Percentiles rank a stretch among this genome's conserved stretches.
These are phyloP conservation scores for Himalopsyche tibetana DNA, from an alignment of 2,888 invertebrate genomes.

Conservation along the genomic window DNA sequence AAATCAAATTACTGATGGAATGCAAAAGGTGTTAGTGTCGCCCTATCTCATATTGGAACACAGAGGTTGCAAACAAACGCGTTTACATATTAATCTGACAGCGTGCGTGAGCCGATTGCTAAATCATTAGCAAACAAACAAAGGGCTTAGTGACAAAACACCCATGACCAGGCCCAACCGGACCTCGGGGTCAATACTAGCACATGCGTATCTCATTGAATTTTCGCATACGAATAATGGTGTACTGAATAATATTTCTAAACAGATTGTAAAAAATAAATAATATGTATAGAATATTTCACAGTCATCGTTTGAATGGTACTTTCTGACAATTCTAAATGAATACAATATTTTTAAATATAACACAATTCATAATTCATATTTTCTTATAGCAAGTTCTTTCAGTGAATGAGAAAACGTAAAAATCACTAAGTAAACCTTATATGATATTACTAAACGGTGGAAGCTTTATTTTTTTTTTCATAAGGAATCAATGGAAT, in stretches of 20 bases:
- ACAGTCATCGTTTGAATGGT: too few species aligned
- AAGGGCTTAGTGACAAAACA: conserved; percentile 39
- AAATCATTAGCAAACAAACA: conserved; percentile 46
- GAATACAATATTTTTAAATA: too few species aligned
- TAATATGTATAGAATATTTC: neutral
- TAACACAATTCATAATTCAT: too few species aligned
- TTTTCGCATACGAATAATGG: neutral
- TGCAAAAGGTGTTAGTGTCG: neutral
- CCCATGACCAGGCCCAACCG: conserved; percentile 37
- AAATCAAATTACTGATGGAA: too few species aligned
- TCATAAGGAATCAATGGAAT: too few species aligned
- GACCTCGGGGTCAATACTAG: conserved; percentile 4
- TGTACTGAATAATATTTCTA: neutral
- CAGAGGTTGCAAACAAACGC: conserved; percentile 11
- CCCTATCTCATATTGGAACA: conserved; percentile 2
- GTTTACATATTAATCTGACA: conserved; percentile 45
- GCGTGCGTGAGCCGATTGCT: conserved; percentile 45
- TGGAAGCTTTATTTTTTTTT: too few species aligned
- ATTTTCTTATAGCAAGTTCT: too few species aligned
- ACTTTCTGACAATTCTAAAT: too few species aligned
- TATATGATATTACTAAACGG: too few species aligned
- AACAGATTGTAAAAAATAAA: too few species aligned
- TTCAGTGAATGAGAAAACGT: too few species aligned
- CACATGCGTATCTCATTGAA: neutral
- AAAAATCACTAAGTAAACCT: too few species aligned